Percentiles rank a stretch among this genome's conserved stretches.
phyloP scores from a whole-genome alignment of 2,113 vertebrate genomes.

The Pungitius pungitius region DNA sequence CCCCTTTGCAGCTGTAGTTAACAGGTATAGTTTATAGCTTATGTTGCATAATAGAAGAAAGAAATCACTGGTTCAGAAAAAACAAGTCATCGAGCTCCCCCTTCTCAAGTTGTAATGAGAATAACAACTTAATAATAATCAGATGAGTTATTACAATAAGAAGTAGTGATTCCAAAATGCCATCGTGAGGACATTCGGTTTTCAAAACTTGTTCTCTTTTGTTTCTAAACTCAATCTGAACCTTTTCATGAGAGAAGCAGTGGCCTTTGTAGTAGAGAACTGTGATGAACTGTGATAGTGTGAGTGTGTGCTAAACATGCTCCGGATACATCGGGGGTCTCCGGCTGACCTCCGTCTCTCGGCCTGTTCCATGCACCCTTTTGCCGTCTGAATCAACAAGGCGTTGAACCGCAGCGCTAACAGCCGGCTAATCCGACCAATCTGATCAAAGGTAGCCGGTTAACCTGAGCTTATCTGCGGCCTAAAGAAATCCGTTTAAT shows the following conservation, averaged over 20 bases:
- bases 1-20: background rate
- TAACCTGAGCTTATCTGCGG: slow-evolving; percentile 70
- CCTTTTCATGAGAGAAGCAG: background rate
- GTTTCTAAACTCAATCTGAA: background rate
- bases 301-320: no score
- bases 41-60: no score
- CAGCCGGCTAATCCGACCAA: slow-evolving; percentile 68
- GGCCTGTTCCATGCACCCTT: background rate
- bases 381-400: slow-evolving; percentile 42
- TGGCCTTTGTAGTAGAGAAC: background rate
- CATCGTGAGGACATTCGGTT: background rate
- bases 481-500: slow-evolving; percentile 71
- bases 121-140: background rate
- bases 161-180: background rate
- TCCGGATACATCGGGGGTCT: background rate
- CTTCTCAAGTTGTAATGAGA: background rate
- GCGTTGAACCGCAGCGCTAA: slow-evolving; percentile 43
- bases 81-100: background rate
- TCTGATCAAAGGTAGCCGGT: slow-evolving; percentile 74
- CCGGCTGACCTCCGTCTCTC: slow-evolving; percentile 1
- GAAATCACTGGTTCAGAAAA: background rate
- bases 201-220: background rate
- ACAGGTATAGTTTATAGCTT: background rate
- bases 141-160: slow-evolving; percentile 2
- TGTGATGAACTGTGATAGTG: background rate